Percentiles rank a stretch among this genome's conserved stretches.
phyloP scores from a whole-genome alignment of 2,113 vertebrate genomes.

The Lates calcarifer region DNA sequence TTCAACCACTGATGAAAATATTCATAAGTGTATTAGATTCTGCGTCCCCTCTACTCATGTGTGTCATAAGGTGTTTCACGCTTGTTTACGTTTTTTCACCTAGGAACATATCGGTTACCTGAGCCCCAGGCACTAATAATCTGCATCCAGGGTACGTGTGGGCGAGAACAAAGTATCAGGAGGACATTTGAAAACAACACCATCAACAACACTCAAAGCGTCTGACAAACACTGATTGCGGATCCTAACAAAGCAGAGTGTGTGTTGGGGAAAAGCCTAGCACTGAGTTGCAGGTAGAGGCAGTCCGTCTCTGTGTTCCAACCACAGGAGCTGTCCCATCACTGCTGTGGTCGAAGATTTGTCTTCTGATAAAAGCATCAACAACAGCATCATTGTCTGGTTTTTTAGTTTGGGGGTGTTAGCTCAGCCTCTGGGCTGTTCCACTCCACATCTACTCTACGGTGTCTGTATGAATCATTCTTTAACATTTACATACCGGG shows the following conservation, averaged over 20 bases:
- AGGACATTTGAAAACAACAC: slow-evolving; percentile 83
- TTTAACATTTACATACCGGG: background rate
- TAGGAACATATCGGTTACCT: slow-evolving; percentile 83
- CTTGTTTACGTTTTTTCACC: slow-evolving; percentile 82
- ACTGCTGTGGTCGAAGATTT: slow-evolving; percentile 28
- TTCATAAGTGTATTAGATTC: slow-evolving; percentile 78
- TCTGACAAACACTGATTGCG: slow-evolving; percentile 61
- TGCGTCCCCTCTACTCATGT: slow-evolving; percentile 60
- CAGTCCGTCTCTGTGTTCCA: slow-evolving; percentile 22
- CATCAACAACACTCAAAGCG: slow-evolving; percentile 67
- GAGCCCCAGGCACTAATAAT: slow-evolving; percentile 74
- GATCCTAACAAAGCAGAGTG: slow-evolving; percentile 60
- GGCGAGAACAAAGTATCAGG: slow-evolving; percentile 67
- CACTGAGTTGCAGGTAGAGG: slow-evolving; percentile 43
- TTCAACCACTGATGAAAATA: slow-evolving; percentile 70
- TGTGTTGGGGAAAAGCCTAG: slow-evolving; percentile 56
- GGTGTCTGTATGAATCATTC: too few species aligned
- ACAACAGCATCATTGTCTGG: slow-evolving; percentile 30
- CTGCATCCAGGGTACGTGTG: slow-evolving; percentile 73
- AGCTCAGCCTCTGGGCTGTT: background rate
- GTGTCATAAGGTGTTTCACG: slow-evolving; percentile 63
- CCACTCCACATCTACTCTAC: background rate
- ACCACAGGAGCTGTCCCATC: slow-evolving; percentile 28
- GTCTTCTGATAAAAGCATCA: slow-evolving; percentile 35
- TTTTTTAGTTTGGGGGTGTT: slow-evolving; percentile 13